Evolutionary conservation across 37 sponge, comb jelly and placozoan species (phyloP).

Genomic region (Tethya wilhelma): DNA sequence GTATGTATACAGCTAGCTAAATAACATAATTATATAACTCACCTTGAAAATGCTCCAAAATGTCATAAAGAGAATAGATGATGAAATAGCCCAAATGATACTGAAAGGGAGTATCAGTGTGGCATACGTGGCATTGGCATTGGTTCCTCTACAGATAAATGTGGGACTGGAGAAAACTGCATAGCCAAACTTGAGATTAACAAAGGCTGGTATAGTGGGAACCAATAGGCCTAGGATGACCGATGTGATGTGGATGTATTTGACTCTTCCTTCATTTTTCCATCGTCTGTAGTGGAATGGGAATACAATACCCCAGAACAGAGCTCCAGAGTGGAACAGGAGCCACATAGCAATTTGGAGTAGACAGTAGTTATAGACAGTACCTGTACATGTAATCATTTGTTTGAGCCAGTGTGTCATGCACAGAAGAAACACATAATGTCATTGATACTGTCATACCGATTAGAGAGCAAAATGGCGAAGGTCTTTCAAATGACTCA

Average conservation of each 20-base stretch:
- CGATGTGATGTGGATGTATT: conserved; percentile 34
- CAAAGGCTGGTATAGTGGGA: conserved; percentile 4
- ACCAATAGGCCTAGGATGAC: conserved; percentile 40
- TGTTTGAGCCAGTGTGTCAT: background rate
- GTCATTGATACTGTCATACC: too few relatives aligned
- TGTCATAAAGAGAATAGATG: conserved; percentile 23
- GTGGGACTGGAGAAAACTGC: background rate
- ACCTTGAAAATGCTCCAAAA: conserved; percentile 26
- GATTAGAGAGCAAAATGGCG: too few relatives aligned
- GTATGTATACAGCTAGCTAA: background rate
- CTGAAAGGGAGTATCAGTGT: conserved; percentile 24
- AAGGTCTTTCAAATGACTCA: too few relatives aligned
- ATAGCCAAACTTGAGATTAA: background rate
- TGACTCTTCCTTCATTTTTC: background rate
- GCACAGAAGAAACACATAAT: too few relatives aligned
- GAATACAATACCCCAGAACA: conserved; percentile 26
- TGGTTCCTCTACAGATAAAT: background rate
- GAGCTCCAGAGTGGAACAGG: conserved; percentile 21
- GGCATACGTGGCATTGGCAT: background rate
- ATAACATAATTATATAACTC: background rate
- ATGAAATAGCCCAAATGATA: background rate
- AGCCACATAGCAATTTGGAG: conserved; percentile 33
- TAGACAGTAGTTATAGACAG: conserved; percentile 15
- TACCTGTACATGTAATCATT: conserved; percentile 20
- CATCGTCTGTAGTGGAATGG: conserved; percentile 5